Percentiles rank a stretch among this genome's conserved stretches.
phyloP scores from a whole-genome alignment of 1,140 invertebrate species.

The Drosophila willistoni region DNA sequence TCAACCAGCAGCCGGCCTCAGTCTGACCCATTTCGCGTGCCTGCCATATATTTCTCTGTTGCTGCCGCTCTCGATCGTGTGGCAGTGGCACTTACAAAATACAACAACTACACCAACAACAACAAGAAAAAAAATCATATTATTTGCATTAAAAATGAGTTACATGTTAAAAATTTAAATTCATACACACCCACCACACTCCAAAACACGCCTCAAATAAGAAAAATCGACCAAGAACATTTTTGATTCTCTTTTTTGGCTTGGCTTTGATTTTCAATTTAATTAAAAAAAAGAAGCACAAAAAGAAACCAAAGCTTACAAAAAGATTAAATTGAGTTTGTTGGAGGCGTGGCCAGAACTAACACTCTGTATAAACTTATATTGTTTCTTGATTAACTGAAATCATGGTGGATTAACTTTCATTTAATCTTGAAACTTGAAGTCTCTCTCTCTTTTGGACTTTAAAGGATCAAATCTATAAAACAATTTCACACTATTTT shows the following conservation, averaged over 20 bases:
- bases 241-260: constrained; percentile 3
- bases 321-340: constrained; percentile 36
- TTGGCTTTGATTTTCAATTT: constrained; percentile 14
- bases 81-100: constrained; percentile 23
- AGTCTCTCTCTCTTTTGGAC: no score
- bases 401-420: constrained; percentile 10
- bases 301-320: constrained; percentile 41
- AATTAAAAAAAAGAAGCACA: constrained; percentile 5
- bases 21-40: constrained; percentile 70
- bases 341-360: constrained; percentile 33
- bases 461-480: background rate
- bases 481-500: no score
- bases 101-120: constrained; percentile 6
- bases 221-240: constrained; percentile 58
- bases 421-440: no score
- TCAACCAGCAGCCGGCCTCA: background rate
- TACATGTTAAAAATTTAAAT: constrained; percentile 79
- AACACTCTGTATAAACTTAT: background rate
- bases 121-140: constrained; percentile 49
- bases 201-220: constrained; percentile 48
- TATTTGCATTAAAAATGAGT: constrained; percentile 80
- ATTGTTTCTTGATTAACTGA: background rate
- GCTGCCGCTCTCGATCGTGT: constrained; percentile 5
- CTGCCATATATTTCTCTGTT: constrained; percentile 34
- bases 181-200: constrained; percentile 67